These are phyloP conservation scores for Margaritifera margaritifera DNA, from an alignment of 2,888 invertebrate species.

Conservation along the genomic window DNA sequence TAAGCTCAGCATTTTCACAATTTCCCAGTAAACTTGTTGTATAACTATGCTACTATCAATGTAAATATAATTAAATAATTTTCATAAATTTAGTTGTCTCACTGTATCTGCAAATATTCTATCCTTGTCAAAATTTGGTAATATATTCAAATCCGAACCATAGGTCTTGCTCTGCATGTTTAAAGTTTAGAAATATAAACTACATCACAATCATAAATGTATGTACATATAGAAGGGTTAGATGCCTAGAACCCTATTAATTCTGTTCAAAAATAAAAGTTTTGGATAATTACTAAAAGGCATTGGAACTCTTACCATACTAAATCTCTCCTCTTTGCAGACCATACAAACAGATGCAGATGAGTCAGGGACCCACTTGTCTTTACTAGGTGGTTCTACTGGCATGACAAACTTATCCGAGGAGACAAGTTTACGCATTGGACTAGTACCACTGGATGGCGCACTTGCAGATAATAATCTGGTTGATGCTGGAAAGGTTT, in stretches of 20 bases:
- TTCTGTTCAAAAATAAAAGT: background rate
- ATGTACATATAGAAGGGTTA: background rate
- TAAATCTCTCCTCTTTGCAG: conserved; percentile 72
- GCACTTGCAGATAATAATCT: conserved; percentile 19
- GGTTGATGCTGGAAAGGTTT: too few species aligned
- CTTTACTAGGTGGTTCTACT: conserved; percentile 82
- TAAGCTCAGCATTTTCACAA: too few species aligned
- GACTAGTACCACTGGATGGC: conserved; percentile 20
- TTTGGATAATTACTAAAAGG: too few species aligned
- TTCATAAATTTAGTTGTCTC: too few species aligned
- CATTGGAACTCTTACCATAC: conserved; percentile 67
- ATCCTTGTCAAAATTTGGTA: too few species aligned
- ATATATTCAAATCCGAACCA: too few species aligned
- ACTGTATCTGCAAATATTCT: too few species aligned
- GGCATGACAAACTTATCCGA: conserved; percentile 82
- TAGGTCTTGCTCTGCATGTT: too few species aligned
- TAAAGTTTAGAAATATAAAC: too few species aligned
- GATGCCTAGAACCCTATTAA: background rate
- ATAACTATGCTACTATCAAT: too few species aligned
- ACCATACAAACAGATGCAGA: conserved; percentile 82
- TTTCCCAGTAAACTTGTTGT: too few species aligned
- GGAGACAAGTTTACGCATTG: conserved; percentile 4
- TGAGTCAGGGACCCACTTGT: conserved; percentile 87
- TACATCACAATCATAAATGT: background rate
- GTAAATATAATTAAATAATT: too few species aligned